Conservation (phyloP, 2,888 invertebrate species). For the Campaea margaritaria region DNA sequence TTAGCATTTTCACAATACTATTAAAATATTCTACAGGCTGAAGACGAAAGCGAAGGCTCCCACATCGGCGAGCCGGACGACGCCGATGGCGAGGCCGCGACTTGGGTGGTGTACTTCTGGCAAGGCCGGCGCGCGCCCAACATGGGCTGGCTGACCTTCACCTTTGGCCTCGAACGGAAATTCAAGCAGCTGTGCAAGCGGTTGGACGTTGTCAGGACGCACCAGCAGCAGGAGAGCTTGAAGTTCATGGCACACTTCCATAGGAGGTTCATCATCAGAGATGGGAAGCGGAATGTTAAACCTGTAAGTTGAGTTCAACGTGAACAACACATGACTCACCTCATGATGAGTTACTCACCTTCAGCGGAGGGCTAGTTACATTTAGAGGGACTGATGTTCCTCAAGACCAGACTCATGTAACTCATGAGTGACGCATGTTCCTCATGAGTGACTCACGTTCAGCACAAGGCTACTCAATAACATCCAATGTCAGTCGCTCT, state of each 20-base stretch:
- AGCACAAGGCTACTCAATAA: too few relatives aligned
- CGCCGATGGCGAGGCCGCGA: conserved; percentile 55
- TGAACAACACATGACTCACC: too few relatives aligned
- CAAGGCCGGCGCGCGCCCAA: conserved; percentile 98
- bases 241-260: conserved; percentile 99
- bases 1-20: too few relatives aligned
- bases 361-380: too few relatives aligned
- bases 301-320: conserved; percentile 54
- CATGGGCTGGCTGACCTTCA: conserved; percentile 99
- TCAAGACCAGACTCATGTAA: not conserved
- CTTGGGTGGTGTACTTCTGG: conserved; percentile 99
- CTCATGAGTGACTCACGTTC: not conserved
- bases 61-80: conserved; percentile 81
- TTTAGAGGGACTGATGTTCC: too few relatives aligned
- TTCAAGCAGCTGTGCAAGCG: conserved; percentile 75
- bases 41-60: conserved; percentile 80
- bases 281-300: conserved; percentile 90
- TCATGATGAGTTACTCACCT: too few relatives aligned
- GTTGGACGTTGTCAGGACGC: conserved; percentile 96
- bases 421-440: not conserved
- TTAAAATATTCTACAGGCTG: conserved; percentile 66
- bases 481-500: too few relatives aligned
- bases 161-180: conserved; percentile 91
- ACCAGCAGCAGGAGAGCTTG: conserved; percentile 99
- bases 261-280: conserved; percentile 94